These are phyloP conservation scores for Monodelphis domestica DNA, from an alignment of 2,797 vertebrate genomes.

Conservation along the genomic window DNA sequence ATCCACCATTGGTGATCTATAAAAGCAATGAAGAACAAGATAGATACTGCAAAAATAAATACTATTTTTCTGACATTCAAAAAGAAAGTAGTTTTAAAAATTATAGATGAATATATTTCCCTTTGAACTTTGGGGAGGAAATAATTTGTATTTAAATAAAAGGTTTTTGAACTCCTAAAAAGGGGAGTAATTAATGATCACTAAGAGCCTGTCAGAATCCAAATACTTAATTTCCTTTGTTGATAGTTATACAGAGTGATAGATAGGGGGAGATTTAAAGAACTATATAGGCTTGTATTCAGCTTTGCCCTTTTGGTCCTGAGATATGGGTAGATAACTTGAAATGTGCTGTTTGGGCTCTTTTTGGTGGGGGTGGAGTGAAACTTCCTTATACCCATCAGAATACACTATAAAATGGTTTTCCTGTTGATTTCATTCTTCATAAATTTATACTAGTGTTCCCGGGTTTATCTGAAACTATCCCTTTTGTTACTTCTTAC, in stretches of 20 bases:
- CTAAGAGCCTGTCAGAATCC: neutral
- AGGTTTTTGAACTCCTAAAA: neutral
- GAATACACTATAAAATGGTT: neutral
- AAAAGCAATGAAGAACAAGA: too few species aligned
- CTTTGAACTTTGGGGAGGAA: neutral
- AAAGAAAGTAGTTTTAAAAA: neutral
- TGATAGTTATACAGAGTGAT: neutral
- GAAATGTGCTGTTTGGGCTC: neutral
- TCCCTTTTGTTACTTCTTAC: neutral
- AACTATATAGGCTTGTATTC: neutral
- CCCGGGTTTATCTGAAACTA: neutral
- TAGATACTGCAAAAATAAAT: too few species aligned
- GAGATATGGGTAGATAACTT: neutral
- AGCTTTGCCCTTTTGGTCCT: neutral
- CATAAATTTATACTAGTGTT: neutral
- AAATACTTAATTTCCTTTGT: neutral
- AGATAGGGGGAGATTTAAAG: neutral
- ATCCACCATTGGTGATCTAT: too few species aligned
- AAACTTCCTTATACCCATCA: neutral
- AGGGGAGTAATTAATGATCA: too few species aligned
- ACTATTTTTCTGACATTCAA: neutral
- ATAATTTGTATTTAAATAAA: neutral
- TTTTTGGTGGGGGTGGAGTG: neutral
- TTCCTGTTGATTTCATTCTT: neutral
- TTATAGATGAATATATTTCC: neutral